Base-by-base conservation (phyloP, 1,140 invertebrate species). In the Brachionus koreanus region DNA sequence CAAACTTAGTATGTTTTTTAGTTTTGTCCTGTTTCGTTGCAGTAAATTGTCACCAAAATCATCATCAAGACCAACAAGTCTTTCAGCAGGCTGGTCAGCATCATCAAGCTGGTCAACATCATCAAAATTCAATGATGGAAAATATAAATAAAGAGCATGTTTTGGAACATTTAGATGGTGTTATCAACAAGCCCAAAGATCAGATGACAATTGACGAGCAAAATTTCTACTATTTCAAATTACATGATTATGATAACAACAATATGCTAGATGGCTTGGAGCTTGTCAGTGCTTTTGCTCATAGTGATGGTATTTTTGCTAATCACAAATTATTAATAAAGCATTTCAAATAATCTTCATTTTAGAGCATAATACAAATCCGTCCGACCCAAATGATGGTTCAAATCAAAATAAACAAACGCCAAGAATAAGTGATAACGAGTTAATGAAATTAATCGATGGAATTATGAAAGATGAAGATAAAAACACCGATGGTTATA, bases 151-250 rank as follows among this genome's bases (percentile, higher is more conserved):
- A 65, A 42, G 76, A 79, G 3, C 76, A 79, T 61, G 76, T 79
- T 37, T 79, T 79, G 7, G 76, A 79, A 61, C 76, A 82, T 23
- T 52, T 82, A 33, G 79, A 82, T 16, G 79, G 79, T 49, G 37
- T 67, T 52, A 82, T 82, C 4, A 82, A 65, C 37, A 82, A 82
- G 49, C 79, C 79, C 5, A 82, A 82, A 52, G 82, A 82, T 61
- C 65, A 82, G 46, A 72, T 82, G 65, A 72, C 82, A 23, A n/a
- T 39, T 23, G 82, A 82, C 19, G 82, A 82, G 12, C 82, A 82
- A 43, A 82, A 82, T 72, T 82, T 82, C 19, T 82, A 72, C n/a
- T 82, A 82, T 82, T 82, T 82, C 33, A 82, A 82, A 82, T 49
- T 82, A 25, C 82, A 82, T 75, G 82, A 82, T 19, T 72, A 52